Evolutionary conservation across 2,113 vertebrate genomes (phyloP).

Genomic region (Mandrillus leucophaeus): DNA sequence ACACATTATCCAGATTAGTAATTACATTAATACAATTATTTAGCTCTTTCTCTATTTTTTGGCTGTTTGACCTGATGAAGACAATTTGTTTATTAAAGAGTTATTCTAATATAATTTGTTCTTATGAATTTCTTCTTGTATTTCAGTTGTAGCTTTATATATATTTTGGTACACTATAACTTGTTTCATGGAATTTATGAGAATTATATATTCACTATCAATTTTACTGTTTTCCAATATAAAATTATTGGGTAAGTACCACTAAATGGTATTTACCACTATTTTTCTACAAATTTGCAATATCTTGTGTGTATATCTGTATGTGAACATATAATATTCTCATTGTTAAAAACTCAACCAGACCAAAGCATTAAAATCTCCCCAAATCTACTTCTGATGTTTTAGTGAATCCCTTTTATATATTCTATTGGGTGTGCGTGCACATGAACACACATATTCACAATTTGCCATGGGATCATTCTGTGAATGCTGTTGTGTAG

Average conservation of each 20-base stretch:
- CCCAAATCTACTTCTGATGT: neutral
- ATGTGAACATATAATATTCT: neutral
- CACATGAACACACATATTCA: neutral
- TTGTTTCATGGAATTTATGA: neutral
- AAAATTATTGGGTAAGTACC: neutral
- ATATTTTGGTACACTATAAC: neutral
- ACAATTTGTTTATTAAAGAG: neutral
- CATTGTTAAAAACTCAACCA: neutral
- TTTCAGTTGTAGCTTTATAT: neutral
- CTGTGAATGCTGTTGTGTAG: neutral
- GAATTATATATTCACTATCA: neutral
- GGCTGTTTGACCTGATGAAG: neutral
- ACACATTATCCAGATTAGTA: neutral
- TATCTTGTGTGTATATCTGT: neutral
- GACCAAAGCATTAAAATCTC: neutral
- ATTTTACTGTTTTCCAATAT: constrained; percentile 1
- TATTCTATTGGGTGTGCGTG: neutral
- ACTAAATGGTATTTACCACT: neutral
- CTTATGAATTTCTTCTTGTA: neutral
- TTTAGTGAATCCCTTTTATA: neutral
- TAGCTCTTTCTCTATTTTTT: neutral
- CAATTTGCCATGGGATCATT: neutral
- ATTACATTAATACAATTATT: neutral
- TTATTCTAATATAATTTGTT: neutral
- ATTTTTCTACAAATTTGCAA: neutral